Conservation (phyloP, 1,140 invertebrate species). For the Copidosoma floridanum region DNA sequence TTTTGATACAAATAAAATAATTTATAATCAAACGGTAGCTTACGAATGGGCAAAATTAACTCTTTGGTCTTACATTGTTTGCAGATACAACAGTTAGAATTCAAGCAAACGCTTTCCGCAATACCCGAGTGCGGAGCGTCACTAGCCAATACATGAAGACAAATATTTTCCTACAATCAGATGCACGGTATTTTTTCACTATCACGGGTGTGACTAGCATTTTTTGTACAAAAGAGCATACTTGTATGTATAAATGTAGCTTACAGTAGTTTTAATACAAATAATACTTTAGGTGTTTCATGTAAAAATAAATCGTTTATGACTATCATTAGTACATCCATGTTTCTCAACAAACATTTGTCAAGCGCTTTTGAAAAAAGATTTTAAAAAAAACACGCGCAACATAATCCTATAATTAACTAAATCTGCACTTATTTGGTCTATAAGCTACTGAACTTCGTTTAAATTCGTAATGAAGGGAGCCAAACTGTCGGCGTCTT, state of each 20-base stretch:
- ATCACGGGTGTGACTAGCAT: background rate
- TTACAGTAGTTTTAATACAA: too few species aligned
- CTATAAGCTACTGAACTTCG: slow-evolving; percentile 27
- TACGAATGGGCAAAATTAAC: background rate
- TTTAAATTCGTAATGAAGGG: slow-evolving; percentile 72
- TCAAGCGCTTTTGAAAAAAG: background rate
- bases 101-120: slow-evolving; percentile 40
- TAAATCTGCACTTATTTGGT: too few species aligned
- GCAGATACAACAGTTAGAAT: slow-evolving; percentile 47
- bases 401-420: too few species aligned
- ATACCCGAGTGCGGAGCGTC: slow-evolving; percentile 41
- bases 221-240: slow-evolving; percentile 14
- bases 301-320: too few species aligned
- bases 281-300: too few species aligned
- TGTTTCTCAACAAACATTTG: background rate
- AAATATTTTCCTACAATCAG: background rate
- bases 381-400: background rate
- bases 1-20: too few species aligned
- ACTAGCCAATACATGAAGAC: slow-evolving; percentile 15
- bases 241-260: background rate
- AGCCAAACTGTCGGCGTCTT: slow-evolving; percentile 75
- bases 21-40: too few species aligned
- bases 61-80: slow-evolving; percentile 22
- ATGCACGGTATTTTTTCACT: slow-evolving; percentile 11
- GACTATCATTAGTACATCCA: too few species aligned